These are phyloP conservation scores for Antedon mediterranea DNA, from an alignment of 53 echinoderm and acorn worm species.

Conservation along the genomic window DNA sequence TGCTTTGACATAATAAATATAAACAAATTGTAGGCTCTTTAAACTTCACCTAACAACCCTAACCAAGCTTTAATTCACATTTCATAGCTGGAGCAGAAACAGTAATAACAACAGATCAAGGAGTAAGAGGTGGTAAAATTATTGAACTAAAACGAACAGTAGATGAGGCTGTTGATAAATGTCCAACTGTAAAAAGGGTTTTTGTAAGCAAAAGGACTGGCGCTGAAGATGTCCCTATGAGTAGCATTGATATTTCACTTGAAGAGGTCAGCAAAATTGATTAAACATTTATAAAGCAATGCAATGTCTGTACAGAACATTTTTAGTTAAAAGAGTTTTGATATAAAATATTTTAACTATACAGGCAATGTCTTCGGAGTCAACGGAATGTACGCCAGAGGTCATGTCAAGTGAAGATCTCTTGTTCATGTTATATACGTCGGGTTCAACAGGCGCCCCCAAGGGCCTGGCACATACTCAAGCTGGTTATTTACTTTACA, in stretches of 20 bases:
- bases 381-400: slow-evolving; percentile 73
- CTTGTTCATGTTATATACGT: slow-evolving; percentile 92
- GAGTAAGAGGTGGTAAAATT: slow-evolving; percentile 75
- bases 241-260: slow-evolving; percentile 59
- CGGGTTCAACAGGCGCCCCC: slow-evolving; percentile 80
- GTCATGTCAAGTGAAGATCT: slow-evolving; percentile 70
- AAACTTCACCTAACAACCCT: neutral
- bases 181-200: slow-evolving; percentile 72
- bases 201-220: slow-evolving; percentile 80
- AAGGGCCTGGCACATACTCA: slow-evolving; percentile 81
- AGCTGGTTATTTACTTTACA: slow-evolving; percentile 81
- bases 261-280: slow-evolving; percentile 53
- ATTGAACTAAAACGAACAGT: slow-evolving; percentile 81
- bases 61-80: too few relatives aligned
- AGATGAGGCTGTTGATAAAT: slow-evolving; percentile 55
- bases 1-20: too few relatives aligned
- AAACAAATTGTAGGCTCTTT: neutral
- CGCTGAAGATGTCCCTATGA: slow-evolving; percentile 31
- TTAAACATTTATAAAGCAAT: too few relatives aligned
- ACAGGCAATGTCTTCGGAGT: slow-evolving; percentile 69
- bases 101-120: slow-evolving; percentile 85
- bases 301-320: too few relatives aligned
- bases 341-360: too few relatives aligned
- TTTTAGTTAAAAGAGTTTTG: neutral
- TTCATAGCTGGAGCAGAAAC: slow-evolving; percentile 69